Conservation (phyloP, 2,797 vertebrate species). For the Pelobates cultripes region DNA sequence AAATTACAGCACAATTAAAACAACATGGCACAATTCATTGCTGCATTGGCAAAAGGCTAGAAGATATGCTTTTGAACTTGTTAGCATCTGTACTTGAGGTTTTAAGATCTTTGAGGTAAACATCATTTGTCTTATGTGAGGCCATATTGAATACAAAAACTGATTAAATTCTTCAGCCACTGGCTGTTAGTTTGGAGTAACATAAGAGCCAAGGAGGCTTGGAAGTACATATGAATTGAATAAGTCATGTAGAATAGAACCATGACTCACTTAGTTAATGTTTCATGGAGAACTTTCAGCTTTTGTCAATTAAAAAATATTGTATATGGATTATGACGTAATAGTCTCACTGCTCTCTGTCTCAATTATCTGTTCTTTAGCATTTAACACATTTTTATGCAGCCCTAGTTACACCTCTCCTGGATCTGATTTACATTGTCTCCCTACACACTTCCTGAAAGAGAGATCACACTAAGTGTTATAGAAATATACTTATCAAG, state of each 20-base stretch:
- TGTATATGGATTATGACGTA: no score
- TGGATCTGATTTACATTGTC: no score
- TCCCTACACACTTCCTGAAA: no score
- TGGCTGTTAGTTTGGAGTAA: constrained; percentile 7
- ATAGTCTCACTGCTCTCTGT: no score
- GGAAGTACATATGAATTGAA: neutral
- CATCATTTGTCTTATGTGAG: neutral
- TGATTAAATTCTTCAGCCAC: constrained; percentile 1
- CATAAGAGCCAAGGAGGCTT: neutral
- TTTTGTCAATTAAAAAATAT: neutral
- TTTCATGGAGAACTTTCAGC: neutral
- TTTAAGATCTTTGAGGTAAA: constrained; percentile 6
- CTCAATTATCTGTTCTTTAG: no score
- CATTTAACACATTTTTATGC: no score
- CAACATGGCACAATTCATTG: neutral
- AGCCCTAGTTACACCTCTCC: no score
- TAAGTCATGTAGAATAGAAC: neutral
- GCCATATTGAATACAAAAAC: neutral
- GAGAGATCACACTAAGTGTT: no score
- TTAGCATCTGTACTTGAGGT: neutral
- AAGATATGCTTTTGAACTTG: neutral
- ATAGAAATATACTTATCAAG: no score
- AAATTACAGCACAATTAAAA: constrained; percentile 17
- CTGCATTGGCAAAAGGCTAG: constrained; percentile 3
- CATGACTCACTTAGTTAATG: neutral